A percentile compares a stretch with the other conserved stretches of the same genome.
phyloP scores from a whole-genome alignment of 2,888 invertebrate species.

The Papilio protenor region DNA sequence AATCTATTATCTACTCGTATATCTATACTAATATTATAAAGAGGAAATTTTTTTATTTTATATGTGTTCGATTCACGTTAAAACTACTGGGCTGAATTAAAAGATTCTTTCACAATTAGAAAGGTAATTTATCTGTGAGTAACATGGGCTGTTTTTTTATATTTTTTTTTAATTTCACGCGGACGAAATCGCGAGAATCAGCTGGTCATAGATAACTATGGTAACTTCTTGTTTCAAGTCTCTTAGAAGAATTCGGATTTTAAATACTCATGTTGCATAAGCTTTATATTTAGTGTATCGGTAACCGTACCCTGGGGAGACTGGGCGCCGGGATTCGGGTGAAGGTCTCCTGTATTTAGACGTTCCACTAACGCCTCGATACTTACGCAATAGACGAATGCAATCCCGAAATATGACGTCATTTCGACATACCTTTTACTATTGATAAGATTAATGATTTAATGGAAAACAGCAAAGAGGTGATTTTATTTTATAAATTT shows the following conservation, averaged over 20 bases:
- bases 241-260: not conserved
- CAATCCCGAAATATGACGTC: conserved; percentile 47
- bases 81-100: too few species aligned
- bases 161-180: too few species aligned
- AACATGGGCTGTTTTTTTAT: too few species aligned
- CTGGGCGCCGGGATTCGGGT: conserved; percentile 69
- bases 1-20: not conserved
- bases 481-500: too few species aligned
- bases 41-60: too few species aligned
- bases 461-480: not conserved
- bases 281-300: conserved; percentile 25
- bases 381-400: conserved; percentile 66
- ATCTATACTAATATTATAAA: too few species aligned
- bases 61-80: too few species aligned
- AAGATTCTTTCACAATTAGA: too few species aligned
- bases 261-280: not conserved
- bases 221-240: too few species aligned
- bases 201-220: not conserved
- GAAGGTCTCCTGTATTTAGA: conserved; percentile 82
- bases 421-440: conserved; percentile 21
- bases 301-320: conserved; percentile 60
- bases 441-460: not conserved
- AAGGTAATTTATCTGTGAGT: too few species aligned
- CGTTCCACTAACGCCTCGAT: conserved; percentile 62
- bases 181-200: too few species aligned